Percentiles rank a stretch among this genome's conserved stretches.
These are phyloP conservation scores for Sorex maritimensis DNA, from an alignment of 2,797 vertebrate species.

Conservation along the genomic window DNA sequence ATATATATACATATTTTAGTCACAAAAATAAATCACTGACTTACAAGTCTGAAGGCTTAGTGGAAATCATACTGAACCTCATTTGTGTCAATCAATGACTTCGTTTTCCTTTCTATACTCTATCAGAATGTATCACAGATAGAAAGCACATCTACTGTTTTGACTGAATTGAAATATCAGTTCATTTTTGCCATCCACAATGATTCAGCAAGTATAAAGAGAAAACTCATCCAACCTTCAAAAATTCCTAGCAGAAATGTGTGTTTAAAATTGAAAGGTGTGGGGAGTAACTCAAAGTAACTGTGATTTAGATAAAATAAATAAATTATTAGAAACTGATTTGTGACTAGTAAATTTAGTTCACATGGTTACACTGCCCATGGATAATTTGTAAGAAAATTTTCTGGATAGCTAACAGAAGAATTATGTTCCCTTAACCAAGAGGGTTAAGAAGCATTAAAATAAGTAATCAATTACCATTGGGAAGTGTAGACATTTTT, in stretches of 20 bases:
- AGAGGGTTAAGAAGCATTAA: neutral
- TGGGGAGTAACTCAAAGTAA: neutral
- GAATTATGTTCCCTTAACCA: neutral
- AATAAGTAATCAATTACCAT: neutral
- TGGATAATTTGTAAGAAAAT: slow-evolving; percentile 18
- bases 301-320: slow-evolving; percentile 46
- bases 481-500: neutral
- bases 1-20: slow-evolving; percentile 38
- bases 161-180: slow-evolving; percentile 60
- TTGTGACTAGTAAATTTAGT: slow-evolving; percentile 42
- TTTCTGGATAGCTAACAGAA: neutral
- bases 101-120: neutral
- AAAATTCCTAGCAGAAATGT: slow-evolving; percentile 60
- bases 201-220: slow-evolving; percentile 64
- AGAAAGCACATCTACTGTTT: slow-evolving; percentile 58
- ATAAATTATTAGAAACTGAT: slow-evolving; percentile 45
- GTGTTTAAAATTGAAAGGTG: slow-evolving; percentile 46
- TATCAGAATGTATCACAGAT: slow-evolving; percentile 31
- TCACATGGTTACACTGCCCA: slow-evolving; percentile 37
- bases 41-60: slow-evolving; percentile 20
- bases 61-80: neutral
- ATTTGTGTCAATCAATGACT: neutral
- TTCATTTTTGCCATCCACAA: slow-evolving; percentile 63
- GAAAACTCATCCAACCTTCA: slow-evolving; percentile 47
- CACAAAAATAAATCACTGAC: slow-evolving; percentile 61